These are phyloP conservation scores for Pomacea canaliculata DNA, from an alignment of 2,888 invertebrate genomes.

Conservation along the genomic window DNA sequence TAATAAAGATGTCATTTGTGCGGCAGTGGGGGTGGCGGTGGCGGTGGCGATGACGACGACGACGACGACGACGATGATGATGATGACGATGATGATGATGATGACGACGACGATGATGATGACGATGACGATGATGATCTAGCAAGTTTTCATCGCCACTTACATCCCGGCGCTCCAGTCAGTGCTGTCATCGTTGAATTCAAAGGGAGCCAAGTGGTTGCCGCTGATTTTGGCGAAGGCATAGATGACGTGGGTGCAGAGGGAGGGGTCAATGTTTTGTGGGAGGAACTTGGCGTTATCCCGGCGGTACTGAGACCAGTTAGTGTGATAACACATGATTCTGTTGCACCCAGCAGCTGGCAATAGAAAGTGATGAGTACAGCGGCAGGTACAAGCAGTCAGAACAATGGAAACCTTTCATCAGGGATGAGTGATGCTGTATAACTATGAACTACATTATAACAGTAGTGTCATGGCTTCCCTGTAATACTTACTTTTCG, in stretches of 20 bases:
- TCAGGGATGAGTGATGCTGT: too few species aligned
- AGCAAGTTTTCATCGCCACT: conserved; percentile 16
- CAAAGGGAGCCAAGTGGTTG: conserved; percentile 91
- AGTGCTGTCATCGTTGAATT: conserved; percentile 86
- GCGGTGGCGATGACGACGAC: background rate
- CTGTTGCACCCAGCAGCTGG: conserved; percentile 81
- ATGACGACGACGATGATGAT: too few species aligned
- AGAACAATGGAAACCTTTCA: too few species aligned
- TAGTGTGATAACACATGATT: conserved; percentile 89
- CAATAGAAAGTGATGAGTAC: too few species aligned
- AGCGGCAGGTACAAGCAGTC: too few species aligned
- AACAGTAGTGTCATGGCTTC: too few species aligned
- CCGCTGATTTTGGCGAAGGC: conserved; percentile 99
- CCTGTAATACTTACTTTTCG: too few species aligned
- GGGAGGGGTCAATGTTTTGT: conserved; percentile 92
- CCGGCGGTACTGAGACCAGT: conserved; percentile 97
- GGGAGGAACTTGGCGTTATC: conserved; percentile 92
- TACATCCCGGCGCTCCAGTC: conserved; percentile 39
- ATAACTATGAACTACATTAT: too few species aligned
- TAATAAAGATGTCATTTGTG: too few species aligned
- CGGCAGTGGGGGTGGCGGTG: too few species aligned
- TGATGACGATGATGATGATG: conserved; percentile 19
- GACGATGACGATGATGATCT: conserved; percentile 8
- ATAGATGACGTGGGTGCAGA: conserved; percentile 96
- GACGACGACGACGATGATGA: conserved; percentile 5